Conservation (phyloP, 2,113 vertebrate genomes). For the Sebastes fasciatus region DNA sequence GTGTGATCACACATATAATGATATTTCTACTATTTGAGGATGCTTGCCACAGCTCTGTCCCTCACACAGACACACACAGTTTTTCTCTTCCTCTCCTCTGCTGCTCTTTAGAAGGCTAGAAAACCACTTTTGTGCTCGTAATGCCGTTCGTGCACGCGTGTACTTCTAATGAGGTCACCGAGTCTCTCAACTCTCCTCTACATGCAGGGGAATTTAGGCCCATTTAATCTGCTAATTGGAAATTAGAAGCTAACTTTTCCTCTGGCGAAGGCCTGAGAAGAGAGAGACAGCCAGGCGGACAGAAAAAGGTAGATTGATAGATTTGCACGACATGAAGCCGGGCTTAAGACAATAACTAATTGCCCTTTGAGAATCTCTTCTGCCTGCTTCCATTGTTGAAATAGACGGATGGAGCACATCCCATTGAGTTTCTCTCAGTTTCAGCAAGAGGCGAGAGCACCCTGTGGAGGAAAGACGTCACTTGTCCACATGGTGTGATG, state of each 20-base stretch:
- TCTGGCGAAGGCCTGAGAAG: slow-evolving; percentile 18
- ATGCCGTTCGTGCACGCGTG: slow-evolving; percentile 15
- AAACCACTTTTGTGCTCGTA: slow-evolving; percentile 42
- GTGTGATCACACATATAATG: slow-evolving; percentile 25
- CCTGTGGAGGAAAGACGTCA: slow-evolving; percentile 27
- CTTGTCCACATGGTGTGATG: slow-evolving; percentile 19
- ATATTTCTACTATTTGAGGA: slow-evolving; percentile 18
- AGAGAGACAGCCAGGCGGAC: not conserved
- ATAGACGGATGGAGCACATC: slow-evolving; percentile 12
- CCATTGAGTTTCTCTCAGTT: slow-evolving; percentile 28
- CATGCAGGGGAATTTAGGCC: slow-evolving; percentile 68
- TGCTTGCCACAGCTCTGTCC: not conserved
- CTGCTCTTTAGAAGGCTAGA: slow-evolving; percentile 49
- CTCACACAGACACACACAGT: not conserved
- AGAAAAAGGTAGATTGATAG: slow-evolving; percentile 22
- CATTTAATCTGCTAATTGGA: slow-evolving; percentile 74
- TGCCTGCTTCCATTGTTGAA: not conserved
- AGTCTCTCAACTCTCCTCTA: slow-evolving; percentile 49
- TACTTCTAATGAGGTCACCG: slow-evolving; percentile 64
- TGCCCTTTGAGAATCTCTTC: slow-evolving; percentile 18
- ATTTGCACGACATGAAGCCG: not conserved
- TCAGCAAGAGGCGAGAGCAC: not conserved
- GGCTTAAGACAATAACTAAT: slow-evolving; percentile 14
- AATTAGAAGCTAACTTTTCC: slow-evolving; percentile 48
- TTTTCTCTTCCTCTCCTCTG: slow-evolving; percentile 27